Base-by-base conservation (phyloP, 2,113 vertebrate species). In the Pygoscelis adeliae region DNA sequence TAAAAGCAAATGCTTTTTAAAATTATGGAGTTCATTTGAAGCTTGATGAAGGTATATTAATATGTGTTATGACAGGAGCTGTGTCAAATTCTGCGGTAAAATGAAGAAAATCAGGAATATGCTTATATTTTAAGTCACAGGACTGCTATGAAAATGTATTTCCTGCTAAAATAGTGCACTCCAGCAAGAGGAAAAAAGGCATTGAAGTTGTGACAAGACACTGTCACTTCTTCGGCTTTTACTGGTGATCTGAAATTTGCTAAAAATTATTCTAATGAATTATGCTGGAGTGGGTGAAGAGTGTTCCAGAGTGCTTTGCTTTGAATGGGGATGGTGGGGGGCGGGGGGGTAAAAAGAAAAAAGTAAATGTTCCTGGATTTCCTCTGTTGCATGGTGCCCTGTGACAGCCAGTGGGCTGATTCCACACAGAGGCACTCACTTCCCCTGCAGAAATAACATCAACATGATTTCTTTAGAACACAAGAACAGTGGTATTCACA, bases 1-100 rank as follows among this genome's bases (percentile, higher is more conserved):
- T 90, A 93, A 97, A 97, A 95, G 69, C n/a, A 93, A 94, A 90
- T 56, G 76, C 40, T 95, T 93, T 94, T 96, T 89, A 44, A 92
- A 96, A 92, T 77, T 62, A 78, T n/a, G 36, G 53, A 91, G 80
- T 40, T 93, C 52, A 61, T 91, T 92, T 61, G 40, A 92, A 84
- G 47, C 34, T 93, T 84, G 55, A 95, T 89, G 86, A 93, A 89
- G 52, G 56, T 92, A 65, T 89, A 87, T 92, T 95, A 96, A 92
- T 92, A 67, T 44, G 36, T 93, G 86, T 95, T 95, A 72, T 97
- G 95, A 97, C 96, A 96, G 77, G 19, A 91, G 10, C 25, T 93
- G 25, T 92, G 72, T 95, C 77, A 92, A 87, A 91, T 92, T 93
- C 88, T 46, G 27, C 50, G 69, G 66, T 52, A 82, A 96, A 96